Conservation (phyloP, 35 echinoderm and acorn worm species). For the Lytechinus variegatus region DNA sequence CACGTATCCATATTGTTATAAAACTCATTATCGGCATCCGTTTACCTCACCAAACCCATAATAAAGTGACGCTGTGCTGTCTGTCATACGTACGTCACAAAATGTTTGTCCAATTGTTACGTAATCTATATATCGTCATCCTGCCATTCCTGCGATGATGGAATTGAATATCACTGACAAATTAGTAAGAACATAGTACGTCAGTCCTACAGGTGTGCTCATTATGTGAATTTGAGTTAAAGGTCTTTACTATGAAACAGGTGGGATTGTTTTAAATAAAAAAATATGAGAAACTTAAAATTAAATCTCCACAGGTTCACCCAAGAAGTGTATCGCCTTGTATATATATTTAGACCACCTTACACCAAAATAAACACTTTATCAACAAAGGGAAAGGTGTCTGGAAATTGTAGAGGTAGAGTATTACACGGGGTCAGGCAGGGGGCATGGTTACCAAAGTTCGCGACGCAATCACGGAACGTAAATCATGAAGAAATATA, state of each 20-base stretch:
- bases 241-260: no score
- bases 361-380: neutral
- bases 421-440: neutral
- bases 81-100: neutral
- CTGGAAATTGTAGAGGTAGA: neutral
- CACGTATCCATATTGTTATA: neutral
- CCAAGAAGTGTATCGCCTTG: neutral
- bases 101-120: slow-evolving; percentile 6
- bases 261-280: no score
- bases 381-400: neutral
- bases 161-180: neutral
- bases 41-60: neutral
- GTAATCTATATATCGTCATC: neutral
- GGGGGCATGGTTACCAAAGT: neutral
- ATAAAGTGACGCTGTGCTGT: neutral
- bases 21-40: neutral
- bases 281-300: neutral
- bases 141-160: neutral
- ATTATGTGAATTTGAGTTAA: no score
- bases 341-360: neutral
- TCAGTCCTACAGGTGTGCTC: no score
- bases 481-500: neutral
- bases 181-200: no score
- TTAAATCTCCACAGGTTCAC: neutral
- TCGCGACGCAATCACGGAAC: neutral